Evolutionary conservation across 2,888 invertebrate genomes (phyloP).

Genomic region (Timandra comae): DNA sequence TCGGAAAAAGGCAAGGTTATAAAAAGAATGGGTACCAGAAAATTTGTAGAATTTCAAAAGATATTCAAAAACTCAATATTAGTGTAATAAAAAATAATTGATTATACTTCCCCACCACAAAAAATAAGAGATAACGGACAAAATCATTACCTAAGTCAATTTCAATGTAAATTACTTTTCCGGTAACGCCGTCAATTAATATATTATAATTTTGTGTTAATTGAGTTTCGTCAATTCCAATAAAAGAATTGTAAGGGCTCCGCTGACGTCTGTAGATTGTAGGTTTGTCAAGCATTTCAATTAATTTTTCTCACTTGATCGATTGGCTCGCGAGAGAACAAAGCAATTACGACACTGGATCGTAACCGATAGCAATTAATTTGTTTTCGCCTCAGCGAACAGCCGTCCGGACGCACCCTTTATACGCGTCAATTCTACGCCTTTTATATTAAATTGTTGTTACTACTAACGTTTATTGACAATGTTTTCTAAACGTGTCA

Average conservation of each 20-base stretch:
- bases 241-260: conserved; percentile 22
- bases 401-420: conserved; percentile 53
- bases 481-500: too few relatives aligned
- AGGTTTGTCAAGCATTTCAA: conserved; percentile 55
- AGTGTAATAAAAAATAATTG: too few relatives aligned
- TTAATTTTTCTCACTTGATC: conserved; percentile 72
- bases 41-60: too few relatives aligned
- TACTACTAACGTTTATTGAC: too few relatives aligned
- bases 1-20: too few relatives aligned
- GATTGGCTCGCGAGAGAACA: conserved; percentile 58
- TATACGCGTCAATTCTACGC: conserved; percentile 53
- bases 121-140: background rate
- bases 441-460: conserved; percentile 59
- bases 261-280: conserved; percentile 24
- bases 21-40: too few relatives aligned
- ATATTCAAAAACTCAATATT: too few relatives aligned
- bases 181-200: conserved; percentile 9
- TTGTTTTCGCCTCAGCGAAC: conserved; percentile 63
- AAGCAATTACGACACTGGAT: conserved; percentile 68
- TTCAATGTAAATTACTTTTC: conserved; percentile 12
- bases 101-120: background rate
- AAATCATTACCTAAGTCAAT: conserved; percentile 7
- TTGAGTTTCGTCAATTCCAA: conserved; percentile 14
- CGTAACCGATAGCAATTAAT: conserved; percentile 73
- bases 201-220: conserved; percentile 9